Evolutionary conservation across 2,888 invertebrate genomes (phyloP).

Genomic region (Furcula furcula): DNA sequence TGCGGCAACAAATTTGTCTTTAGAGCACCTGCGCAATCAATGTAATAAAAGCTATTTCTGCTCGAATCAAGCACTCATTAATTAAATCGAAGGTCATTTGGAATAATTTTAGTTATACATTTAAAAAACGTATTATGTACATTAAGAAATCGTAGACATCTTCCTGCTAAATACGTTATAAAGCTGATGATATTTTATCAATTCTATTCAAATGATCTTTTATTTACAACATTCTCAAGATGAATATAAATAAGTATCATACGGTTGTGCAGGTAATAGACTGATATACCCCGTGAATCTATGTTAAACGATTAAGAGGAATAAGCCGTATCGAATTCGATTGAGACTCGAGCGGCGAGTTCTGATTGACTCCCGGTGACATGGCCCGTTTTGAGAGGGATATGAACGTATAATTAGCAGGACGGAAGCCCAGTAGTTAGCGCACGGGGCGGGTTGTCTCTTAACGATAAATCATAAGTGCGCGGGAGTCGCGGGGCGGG

Average conservation of each 20-base stretch:
- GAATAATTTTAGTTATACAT: no score
- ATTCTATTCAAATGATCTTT: constrained; percentile 13
- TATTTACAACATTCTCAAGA: constrained; percentile 24
- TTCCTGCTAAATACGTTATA: no score
- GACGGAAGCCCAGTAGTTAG: constrained; percentile 74
- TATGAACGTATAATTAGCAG: constrained; percentile 71
- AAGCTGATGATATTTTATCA: no score
- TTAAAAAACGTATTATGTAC: no score
- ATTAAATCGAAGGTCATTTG: neutral
- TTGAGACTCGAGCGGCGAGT: constrained; percentile 35
- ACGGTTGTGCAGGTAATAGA: constrained; percentile 23
- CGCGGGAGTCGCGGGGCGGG: constrained; percentile 72
- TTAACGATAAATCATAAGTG: constrained; percentile 79
- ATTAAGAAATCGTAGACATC: no score
- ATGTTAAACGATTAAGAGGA: constrained; percentile 51
- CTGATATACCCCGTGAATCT: constrained; percentile 43
- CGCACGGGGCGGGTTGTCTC: constrained; percentile 75
- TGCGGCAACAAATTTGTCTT: constrained; percentile 12
- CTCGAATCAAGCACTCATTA: neutral
- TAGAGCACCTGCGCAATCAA: constrained; percentile 6
- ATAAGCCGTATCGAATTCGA: constrained; percentile 55
- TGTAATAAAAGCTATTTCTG: constrained; percentile 7
- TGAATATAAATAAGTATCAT: constrained; percentile 25
- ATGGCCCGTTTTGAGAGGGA: constrained; percentile 61
- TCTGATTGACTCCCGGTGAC: constrained; percentile 51